Base-by-base conservation (phyloP, 1,140 invertebrate genomes). In the Kradibia gibbosae region DNA sequence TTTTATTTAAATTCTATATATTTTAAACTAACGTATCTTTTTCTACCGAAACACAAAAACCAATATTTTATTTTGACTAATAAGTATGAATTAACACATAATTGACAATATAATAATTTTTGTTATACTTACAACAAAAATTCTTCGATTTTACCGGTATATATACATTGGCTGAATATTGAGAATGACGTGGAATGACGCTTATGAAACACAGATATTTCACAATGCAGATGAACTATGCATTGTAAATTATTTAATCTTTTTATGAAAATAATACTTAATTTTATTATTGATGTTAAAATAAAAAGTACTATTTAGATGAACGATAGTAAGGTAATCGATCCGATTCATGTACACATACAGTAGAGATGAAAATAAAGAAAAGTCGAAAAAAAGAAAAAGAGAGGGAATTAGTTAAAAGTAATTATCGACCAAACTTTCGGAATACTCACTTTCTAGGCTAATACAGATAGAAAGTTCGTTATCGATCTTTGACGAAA, bases 371-470 rank as follows among this genome's bases (percentile, higher is more conserved):
- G 48, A 45, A 62, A 60, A 62, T n/a, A 22, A 45, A 20, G 11
- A 34, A 20, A 39, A 42, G 57, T 34, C 17, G 45, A 25, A 31
- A 11, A n/a, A 31, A 31, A 17, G n/a, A 45, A 31, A 73, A 76
- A 71, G 81, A 83, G 80, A 80, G 73, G 71, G 71, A 86, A 86
- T 87, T 86, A 87, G 81, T 82, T 72, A 84, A 83, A 86, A 86
- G 84, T 85, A 87, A 87, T 87, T 87, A 87, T 87, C 87, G 87
- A 87, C 85, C 85, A 86, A 88, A 88, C 86, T 87, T 88, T 86
- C 73, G 78, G 83, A 83, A 84, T 83, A 84, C 85, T 84, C 84
- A 83, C 85, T 85, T 85, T 84, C 75, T 76, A 78, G 81, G 22
- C 57, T 15, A 31, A 53, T 73, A 65, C 67, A 82, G 75, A 82